A percentile compares a stretch with the other conserved stretches of the same genome.
phyloP scores from a whole-genome alignment of 1,140 invertebrate species.

The Zaprionus gabonicus region DNA sequence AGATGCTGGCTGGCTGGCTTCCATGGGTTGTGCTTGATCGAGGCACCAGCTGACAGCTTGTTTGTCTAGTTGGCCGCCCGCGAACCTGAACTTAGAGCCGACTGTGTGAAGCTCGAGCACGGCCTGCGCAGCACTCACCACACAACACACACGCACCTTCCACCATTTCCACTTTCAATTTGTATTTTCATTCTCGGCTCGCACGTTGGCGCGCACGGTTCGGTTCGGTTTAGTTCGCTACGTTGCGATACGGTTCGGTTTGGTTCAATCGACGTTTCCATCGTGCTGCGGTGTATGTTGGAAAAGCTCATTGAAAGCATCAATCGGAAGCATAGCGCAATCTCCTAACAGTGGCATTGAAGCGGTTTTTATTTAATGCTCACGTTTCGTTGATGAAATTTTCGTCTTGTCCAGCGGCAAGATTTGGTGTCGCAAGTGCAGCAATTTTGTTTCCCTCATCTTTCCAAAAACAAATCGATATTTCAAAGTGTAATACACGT shows the following conservation, averaged over 20 bases:
- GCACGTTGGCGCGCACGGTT: conserved; percentile 63
- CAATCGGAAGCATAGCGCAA: conserved; percentile 57
- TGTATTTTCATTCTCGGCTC: conserved; percentile 68
- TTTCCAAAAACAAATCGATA: conserved; percentile 21
- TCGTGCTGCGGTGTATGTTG: conserved; percentile 8
- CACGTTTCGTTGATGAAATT: conserved; percentile 68
- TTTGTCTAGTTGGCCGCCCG: conserved; percentile 10
- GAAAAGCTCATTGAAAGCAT: conserved; percentile 54
- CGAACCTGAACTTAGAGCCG: conserved; percentile 29
- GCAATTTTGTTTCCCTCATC: conserved; percentile 22
- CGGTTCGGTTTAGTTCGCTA: conserved; percentile 30
- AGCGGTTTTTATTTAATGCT: conserved; percentile 48
- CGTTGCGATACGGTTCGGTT: conserved; percentile 3
- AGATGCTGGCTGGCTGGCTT: conserved; percentile 18
- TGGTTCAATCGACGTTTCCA: conserved; percentile 18
- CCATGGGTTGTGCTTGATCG: background rate
- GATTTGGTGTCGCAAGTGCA: conserved; percentile 66
- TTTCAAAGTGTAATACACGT: conserved; percentile 25
- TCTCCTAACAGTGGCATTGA: conserved; percentile 76
- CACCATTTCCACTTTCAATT: conserved; percentile 41
- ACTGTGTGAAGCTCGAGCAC: conserved; percentile 7
- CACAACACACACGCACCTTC: conserved; percentile 43
- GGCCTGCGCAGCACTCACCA: conserved; percentile 8
- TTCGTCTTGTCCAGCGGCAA: conserved; percentile 41
- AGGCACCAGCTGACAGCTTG: conserved; percentile 12